These are phyloP conservation scores for Perca schrenkii DNA, from an alignment of 2,113 vertebrate species.

Conservation along the genomic window DNA sequence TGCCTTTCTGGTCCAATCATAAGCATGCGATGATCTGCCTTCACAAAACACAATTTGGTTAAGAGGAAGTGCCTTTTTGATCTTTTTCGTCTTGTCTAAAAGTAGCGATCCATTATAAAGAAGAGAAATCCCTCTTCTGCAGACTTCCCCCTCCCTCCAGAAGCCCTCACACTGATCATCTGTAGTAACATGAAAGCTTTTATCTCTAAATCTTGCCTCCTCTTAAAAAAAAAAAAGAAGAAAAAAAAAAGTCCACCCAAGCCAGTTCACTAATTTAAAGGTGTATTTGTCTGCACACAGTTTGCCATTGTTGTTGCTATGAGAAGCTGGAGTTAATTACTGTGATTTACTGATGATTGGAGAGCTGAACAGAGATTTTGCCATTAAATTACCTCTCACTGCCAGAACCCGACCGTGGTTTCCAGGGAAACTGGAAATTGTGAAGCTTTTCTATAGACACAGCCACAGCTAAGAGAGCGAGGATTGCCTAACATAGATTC, in stretches of 20 bases:
- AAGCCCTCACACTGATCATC: slow-evolving; percentile 17
- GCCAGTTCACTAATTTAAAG: slow-evolving; percentile 38
- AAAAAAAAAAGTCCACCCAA: slow-evolving; percentile 11
- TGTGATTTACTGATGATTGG: slow-evolving; percentile 80
- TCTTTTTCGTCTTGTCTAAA: not conserved
- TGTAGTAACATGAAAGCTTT: slow-evolving; percentile 26
- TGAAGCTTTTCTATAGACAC: slow-evolving; percentile 85
- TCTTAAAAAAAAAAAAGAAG: not conserved
- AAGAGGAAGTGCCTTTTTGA: not conserved
- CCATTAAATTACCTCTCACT: slow-evolving; percentile 82
- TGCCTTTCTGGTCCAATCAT: not conserved
- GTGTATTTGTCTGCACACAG: slow-evolving; percentile 33
- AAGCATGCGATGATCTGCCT: not conserved
- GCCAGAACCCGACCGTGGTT: slow-evolving; percentile 83
- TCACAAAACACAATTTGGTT: not conserved
- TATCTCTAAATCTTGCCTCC: slow-evolving; percentile 6
- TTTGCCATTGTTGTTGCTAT: slow-evolving; percentile 56
- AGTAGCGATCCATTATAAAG: not conserved
- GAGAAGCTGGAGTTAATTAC: slow-evolving; percentile 77
- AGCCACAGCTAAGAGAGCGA: slow-evolving; percentile 82
- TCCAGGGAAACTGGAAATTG: slow-evolving; percentile 88
- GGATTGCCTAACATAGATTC: slow-evolving; percentile 84
- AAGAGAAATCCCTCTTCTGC: slow-evolving; percentile 23
- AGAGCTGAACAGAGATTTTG: slow-evolving; percentile 76
- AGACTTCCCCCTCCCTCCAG: slow-evolving; percentile 3